Conservation (phyloP, 2,113 vertebrate genomes). For the Tringa solitaria region DNA sequence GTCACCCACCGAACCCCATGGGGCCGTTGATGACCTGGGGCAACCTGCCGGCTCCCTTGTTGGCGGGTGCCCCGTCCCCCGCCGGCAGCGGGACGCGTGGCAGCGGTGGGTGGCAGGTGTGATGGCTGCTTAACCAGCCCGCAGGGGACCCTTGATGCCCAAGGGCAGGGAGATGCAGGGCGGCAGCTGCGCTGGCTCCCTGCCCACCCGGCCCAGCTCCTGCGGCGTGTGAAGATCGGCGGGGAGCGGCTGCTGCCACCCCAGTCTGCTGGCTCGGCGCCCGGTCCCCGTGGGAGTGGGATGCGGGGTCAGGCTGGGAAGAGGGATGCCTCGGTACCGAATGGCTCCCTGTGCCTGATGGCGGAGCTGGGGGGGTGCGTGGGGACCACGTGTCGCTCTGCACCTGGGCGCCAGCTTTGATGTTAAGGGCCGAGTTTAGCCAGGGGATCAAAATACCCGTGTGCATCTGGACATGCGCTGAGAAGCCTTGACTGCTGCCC, state of each 20-base stretch:
- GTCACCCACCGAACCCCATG: accelerated
- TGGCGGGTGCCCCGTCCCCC: background rate
- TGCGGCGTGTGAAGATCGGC: accelerated
- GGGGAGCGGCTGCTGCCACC: background rate
- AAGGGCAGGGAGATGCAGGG: background rate
- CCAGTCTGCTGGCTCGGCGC: accelerated
- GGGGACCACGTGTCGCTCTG: accelerated
- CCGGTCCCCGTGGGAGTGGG: accelerated
- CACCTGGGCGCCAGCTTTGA: background rate
- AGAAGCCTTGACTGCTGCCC: background rate
- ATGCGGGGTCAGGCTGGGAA: background rate
- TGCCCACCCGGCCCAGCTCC: background rate
- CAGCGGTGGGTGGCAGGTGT: background rate
- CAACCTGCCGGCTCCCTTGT: accelerated
- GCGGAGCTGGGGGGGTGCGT: accelerated
- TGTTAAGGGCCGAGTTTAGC: background rate
- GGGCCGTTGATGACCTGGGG: background rate
- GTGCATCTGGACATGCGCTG: background rate
- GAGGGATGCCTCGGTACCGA: accelerated
- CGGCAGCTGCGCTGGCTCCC: background rate
- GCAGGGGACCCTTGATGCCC: background rate
- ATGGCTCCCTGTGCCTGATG: accelerated
- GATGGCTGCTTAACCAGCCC: background rate
- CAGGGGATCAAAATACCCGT: background rate
- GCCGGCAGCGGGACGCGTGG: accelerated